Evolutionary conservation across 2,113 vertebrate genomes (phyloP), one percentile per base, ranked within the genome.

Genomic region (Elanoides forficatus): DNA sequence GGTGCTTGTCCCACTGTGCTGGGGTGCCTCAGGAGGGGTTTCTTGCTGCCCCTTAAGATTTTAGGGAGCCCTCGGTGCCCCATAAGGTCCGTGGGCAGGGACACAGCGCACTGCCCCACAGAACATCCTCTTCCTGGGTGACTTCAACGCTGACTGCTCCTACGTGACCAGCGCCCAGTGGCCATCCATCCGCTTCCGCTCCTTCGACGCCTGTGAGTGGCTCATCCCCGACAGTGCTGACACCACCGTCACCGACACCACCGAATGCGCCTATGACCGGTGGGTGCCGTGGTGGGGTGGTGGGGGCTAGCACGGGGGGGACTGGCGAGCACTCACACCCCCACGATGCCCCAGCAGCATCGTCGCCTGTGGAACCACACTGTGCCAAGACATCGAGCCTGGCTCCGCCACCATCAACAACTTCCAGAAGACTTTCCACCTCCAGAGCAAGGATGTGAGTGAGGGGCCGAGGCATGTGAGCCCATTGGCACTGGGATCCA

Each of bases 61-160:
- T 84, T 26, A 18, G 76, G 25, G 13, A 74, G 34, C 14, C 16
- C 13, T 27, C 17, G 12, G 18, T 34, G 36, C 21, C 21, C 38
- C 1, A 3, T 45, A 17, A 72, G 22, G 13, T 22, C 47, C 0
- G 0, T 13, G 60, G 42, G 32, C 65, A 59, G 59, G 27, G 42
- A 85, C 76, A 58, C 55, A 38, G 38, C 0, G 0, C 0, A 2
- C 30, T 91, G 45, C 38, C 47, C 86, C 1, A 1, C 95, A 97
- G 96, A 62, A 97, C 74, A 66, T 96, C 14, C 6, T 96, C 36
- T 11, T 96, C 45, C 29, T 82, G 92, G 85, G 92, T 0, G 96
- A 97, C 67, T 97, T 97, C 96, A 97, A 97, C 0, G 95, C 96
- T 2, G 95, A 52, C 91, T 97, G 96, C 86, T 86, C 95, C 45